phyloP scores from a whole-genome alignment of 2,797 vertebrate genomes.

The Rhadinocentrus ornatus region DNA sequence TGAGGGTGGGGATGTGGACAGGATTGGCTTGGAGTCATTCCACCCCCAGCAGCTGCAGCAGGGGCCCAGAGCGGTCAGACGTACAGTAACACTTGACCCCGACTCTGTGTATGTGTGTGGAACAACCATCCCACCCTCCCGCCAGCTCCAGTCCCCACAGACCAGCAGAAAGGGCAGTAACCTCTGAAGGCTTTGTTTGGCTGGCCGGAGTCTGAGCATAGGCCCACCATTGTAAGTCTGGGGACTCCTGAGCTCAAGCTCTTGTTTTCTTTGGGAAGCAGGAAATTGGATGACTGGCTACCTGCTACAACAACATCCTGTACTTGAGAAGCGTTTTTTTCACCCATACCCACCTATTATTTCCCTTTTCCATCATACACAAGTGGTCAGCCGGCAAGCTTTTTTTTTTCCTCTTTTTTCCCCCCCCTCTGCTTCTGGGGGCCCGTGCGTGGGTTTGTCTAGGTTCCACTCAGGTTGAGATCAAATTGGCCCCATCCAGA shows the following conservation, averaged over 20 bases:
- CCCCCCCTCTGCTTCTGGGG: conserved; percentile 62
- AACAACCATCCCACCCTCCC: conserved; percentile 59
- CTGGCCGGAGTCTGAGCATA: conserved; percentile 75
- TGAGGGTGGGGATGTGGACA: conserved; percentile 51
- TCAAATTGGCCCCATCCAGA: conserved; percentile 84
- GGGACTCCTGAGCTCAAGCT: conserved; percentile 76
- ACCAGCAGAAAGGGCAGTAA: conserved; percentile 82
- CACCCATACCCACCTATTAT: conserved; percentile 88
- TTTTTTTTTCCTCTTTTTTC: neutral
- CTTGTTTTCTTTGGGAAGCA: conserved; percentile 90
- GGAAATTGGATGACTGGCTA: conserved; percentile 91
- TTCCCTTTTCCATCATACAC: conserved; percentile 84
- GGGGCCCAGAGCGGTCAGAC: conserved; percentile 76
- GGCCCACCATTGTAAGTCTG: conserved; percentile 83
- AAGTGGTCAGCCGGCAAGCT: conserved; percentile 79
- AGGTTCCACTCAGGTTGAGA: conserved; percentile 82
- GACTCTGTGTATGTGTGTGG: conserved; percentile 55
- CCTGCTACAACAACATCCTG: conserved; percentile 91
- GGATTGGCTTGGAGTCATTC: conserved; percentile 58
- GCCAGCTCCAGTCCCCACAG: conserved; percentile 64
- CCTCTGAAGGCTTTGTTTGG: conserved; percentile 86
- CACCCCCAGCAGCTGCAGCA: conserved; percentile 73
- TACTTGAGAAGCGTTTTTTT: conserved; percentile 88
- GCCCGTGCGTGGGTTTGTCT: conserved; percentile 74
- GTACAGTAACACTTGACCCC: conserved; percentile 83